These are phyloP conservation scores for Mirounga angustirostris DNA, from an alignment of 2,113 vertebrate genomes.

Conservation along the genomic window DNA sequence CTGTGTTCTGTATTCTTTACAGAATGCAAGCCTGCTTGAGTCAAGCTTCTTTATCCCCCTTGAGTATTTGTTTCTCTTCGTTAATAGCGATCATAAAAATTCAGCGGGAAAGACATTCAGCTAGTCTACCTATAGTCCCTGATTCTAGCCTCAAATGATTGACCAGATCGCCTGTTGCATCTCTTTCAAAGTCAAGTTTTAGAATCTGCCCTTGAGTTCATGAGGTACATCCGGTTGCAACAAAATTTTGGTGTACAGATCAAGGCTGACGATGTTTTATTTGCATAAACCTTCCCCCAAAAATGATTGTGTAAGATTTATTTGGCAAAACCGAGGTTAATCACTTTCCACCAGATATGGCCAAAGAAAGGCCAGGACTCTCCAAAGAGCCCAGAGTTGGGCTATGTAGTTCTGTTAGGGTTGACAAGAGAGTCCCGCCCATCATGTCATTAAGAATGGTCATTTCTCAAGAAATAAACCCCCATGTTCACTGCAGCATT, in stretches of 20 bases:
- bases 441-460: fast-evolving
- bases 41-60: too few relatives aligned
- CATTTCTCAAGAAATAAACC: not conserved
- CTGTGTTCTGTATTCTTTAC: not conserved
- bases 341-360: not conserved
- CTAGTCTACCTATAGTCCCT: too few relatives aligned
- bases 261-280: not conserved
- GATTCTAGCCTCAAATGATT: not conserved
- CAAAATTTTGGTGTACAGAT: not conserved
- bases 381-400: not conserved
- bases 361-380: not conserved
- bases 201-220: not conserved
- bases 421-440: not conserved
- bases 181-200: not conserved
- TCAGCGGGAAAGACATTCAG: not conserved
- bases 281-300: not conserved
- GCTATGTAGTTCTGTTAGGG: too few relatives aligned
- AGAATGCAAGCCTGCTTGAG: not conserved
- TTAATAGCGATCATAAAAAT: not conserved
- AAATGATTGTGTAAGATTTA: not conserved
- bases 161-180: not conserved
- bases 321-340: not conserved
- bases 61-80: not conserved
- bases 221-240: not conserved
- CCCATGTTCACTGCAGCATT: not conserved